Base-by-base conservation (phyloP, 2,113 vertebrate species). In the Benitochromis conjunctus region DNA sequence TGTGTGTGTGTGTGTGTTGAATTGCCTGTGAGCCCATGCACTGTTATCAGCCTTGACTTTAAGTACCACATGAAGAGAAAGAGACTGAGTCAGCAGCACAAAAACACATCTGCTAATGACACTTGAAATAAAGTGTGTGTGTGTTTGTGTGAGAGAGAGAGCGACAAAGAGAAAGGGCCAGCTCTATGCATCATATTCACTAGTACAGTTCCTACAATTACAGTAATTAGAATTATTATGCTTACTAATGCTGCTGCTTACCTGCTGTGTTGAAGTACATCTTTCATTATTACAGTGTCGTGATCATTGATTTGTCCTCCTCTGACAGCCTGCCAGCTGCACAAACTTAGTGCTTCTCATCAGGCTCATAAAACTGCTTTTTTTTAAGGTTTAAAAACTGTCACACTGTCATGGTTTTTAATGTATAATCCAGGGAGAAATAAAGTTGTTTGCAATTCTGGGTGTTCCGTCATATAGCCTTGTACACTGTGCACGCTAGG, bases 31-130 rank as follows among this genome's bases (percentile, higher is more conserved):
- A 29, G 46, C 29, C n/a, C 9, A 9, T 16, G 53, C n/a, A n/a
- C 56, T 86, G 36, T 85, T 48, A 43, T 62, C 14, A 5, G 14
- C 26, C 38, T 62, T 46, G 86, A 90, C 80, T 64, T 81, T 12
- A 81, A 69, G 76, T 24, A 60, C 36, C 1, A 43, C 84, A 62
- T 91, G 82, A 81, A 55, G 92, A 82, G 76, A 31, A 82, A 48
- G 43, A 2, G 53, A 78, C 79, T 88, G 88, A 92, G 84, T 89
- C 90, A 90, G 86, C 90, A 56, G 83, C 82, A 53, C 76, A 57
- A 87, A 84, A 82, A 60, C 66, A 66, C 77, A 89, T 86, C 51
- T 88, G 80, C 31, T 88, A 55, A 86, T 88, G 86, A 84, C 82
- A 86, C 46, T 83, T 29, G 55, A 87, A 83, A 69, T 46, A 26